These are phyloP conservation scores for Nannoperca obscura DNA, from an alignment of 2,797 vertebrate genomes.

Conservation along the genomic window DNA sequence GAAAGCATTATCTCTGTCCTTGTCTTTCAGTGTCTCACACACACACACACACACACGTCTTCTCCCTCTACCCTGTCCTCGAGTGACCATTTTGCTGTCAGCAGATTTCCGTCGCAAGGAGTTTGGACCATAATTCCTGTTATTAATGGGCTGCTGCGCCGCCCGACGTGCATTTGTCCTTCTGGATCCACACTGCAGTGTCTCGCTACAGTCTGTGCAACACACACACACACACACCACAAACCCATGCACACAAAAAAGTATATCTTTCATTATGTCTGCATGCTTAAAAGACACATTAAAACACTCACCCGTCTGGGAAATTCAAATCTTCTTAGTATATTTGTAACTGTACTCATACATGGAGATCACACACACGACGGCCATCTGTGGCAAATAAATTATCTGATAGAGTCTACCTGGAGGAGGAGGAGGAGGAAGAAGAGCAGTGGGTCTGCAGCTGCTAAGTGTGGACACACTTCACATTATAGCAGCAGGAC, in stretches of 20 bases:
- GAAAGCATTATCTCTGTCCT: constrained; percentile 56
- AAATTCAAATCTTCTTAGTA: neutral
- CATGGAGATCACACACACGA: constrained; percentile 1
- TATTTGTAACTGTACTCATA: neutral
- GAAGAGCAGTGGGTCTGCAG: constrained; percentile 26
- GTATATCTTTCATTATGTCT: constrained; percentile 6
- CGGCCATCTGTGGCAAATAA: constrained; percentile 45
- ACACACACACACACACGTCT: neutral
- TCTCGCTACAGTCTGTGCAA: constrained; percentile 4
- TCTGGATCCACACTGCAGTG: constrained; percentile 43
- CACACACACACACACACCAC: constrained; percentile 5
- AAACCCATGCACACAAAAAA: neutral
- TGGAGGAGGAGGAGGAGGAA: constrained; percentile 20
- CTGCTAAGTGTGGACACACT: constrained; percentile 38
- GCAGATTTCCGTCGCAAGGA: constrained; percentile 43
- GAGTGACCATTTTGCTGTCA: constrained; percentile 46
- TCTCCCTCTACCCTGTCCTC: constrained; percentile 27
- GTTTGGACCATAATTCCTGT: constrained; percentile 44
- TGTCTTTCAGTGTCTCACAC: constrained; percentile 25
- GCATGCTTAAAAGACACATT: constrained; percentile 14
- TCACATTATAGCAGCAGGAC: constrained; percentile 43
- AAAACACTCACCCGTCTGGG: neutral
- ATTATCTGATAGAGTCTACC: constrained; percentile 35
- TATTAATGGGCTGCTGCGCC: constrained; percentile 50
- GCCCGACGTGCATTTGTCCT: constrained; percentile 29